Conservation (phyloP, 2,797 vertebrate genomes). For the Typhlichthys subterraneus region DNA sequence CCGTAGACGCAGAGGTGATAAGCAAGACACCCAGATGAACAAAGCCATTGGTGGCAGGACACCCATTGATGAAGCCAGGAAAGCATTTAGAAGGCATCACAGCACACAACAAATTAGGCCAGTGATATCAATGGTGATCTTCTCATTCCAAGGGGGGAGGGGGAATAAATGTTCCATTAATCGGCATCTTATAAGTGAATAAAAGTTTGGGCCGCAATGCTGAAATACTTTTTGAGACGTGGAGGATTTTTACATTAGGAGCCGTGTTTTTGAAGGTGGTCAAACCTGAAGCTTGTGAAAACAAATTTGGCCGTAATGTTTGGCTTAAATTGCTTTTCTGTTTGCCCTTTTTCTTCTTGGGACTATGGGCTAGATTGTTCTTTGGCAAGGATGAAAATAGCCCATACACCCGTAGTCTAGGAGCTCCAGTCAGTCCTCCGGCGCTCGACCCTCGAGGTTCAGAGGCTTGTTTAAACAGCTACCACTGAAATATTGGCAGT, state of each 20-base stretch:
- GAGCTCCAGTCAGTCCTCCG: slow-evolving; percentile 14
- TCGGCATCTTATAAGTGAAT: background rate
- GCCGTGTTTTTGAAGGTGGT: background rate
- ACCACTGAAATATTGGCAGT: background rate
- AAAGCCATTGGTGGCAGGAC: background rate
- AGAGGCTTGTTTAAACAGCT: slow-evolving; percentile 14
- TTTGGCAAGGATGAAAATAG: slow-evolving; percentile 8
- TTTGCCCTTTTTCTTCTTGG: background rate
- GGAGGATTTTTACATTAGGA: background rate
- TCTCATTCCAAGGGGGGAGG: background rate
- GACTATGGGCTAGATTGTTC: slow-evolving; percentile 6
- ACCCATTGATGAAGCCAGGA: too few relatives aligned
- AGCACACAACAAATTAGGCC: background rate
- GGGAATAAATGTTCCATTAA: background rate
- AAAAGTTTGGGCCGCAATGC: background rate
- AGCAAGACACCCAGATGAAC: background rate
- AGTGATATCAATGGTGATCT: background rate
- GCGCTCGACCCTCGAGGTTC: slow-evolving; percentile 8
- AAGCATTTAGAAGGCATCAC: background rate
- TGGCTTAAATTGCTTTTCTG: slow-evolving; percentile 5
- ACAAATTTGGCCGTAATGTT: slow-evolving; percentile 7
- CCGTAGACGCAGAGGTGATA: background rate
- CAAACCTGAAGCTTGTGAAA: slow-evolving; percentile 3
- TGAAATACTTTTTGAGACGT: background rate
- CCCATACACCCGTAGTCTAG: slow-evolving; percentile 3